Evolutionary conservation across 1,140 invertebrate genomes (phyloP), one percentile per base, ranked within the genome.

Genomic region (Drosophila tropicalis): DNA sequence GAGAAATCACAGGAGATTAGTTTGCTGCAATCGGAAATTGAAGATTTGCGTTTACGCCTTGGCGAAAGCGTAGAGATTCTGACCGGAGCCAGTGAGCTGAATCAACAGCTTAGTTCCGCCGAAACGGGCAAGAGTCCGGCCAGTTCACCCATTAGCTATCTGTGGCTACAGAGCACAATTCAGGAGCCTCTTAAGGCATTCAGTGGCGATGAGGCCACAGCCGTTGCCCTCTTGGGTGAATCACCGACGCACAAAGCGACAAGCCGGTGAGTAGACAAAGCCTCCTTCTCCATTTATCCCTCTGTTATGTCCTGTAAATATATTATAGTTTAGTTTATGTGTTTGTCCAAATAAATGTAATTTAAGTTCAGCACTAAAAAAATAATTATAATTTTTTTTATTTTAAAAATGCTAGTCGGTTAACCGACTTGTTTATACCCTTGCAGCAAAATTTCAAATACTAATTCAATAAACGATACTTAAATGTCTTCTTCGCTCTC

Each of bases 1-100:
- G 87, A 92, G 60, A 92, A 94, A 77, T 93, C 94, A 2, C 86
- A 93, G 65, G 93, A 95, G 82, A 95, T 95, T 7, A 79, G 81
- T 7, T 80, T 92, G 13, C 82, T 95, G n/a, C 93, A 93, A 19
- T 90, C 91, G 4, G 93, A 94, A 86, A 75, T 95, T 7, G 91
- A 92, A 56, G 79, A 92, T 72, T 62, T 93, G 51, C 82, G 92
- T 15, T 71, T 83, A 17, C 69, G 82, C 1, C 56, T 92, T 7
- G 91, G 91, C 15, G 91, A 92, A 58, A 92, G 86, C 39, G 87
- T 92, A 1, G 91, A 92, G 64, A 91, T 92, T 12, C 64, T 91
- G 2, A 91, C 90, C 0, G 90, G 90, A 4, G 90, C 90, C n/a
- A 76, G 70, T 56, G 90, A 91, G 51, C 67, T 91, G 76, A 91